These are phyloP conservation scores for Limnephilus lunatus DNA, from an alignment of 2,888 invertebrate genomes.

Conservation along the genomic window DNA sequence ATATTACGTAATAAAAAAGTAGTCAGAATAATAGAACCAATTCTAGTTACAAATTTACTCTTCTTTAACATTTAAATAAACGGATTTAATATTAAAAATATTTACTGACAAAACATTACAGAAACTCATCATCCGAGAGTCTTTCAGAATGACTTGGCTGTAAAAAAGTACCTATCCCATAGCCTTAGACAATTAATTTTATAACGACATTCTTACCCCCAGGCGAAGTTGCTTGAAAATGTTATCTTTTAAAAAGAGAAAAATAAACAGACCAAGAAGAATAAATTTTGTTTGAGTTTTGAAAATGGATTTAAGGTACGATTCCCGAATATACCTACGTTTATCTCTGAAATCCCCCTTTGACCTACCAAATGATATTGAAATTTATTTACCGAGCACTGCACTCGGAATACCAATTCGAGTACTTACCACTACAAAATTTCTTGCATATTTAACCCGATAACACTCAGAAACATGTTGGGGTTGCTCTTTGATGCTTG, in stretches of 20 bases:
- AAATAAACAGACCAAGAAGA: not conserved
- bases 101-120: not conserved
- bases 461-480: not conserved
- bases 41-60: too few species aligned
- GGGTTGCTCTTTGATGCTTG: not conserved
- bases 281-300: not conserved
- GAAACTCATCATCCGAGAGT: not conserved
- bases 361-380: not conserved
- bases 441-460: not conserved
- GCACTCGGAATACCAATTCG: not conserved
- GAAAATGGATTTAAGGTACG: not conserved
- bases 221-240: not conserved
- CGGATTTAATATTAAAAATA: too few species aligned
- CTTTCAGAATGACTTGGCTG: not conserved
- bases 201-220: not conserved
- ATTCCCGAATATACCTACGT: not conserved
- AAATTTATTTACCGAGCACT: not conserved
- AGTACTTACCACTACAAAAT: not conserved
- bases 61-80: too few species aligned
- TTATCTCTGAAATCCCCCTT: not conserved
- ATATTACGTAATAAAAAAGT: too few species aligned
- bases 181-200: not conserved
- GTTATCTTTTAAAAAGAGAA: not conserved
- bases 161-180: not conserved
- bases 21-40: too few species aligned